These are phyloP conservation scores for Toxotes chatareus DNA, from an alignment of 2,113 vertebrate genomes.

Conservation along the genomic window DNA sequence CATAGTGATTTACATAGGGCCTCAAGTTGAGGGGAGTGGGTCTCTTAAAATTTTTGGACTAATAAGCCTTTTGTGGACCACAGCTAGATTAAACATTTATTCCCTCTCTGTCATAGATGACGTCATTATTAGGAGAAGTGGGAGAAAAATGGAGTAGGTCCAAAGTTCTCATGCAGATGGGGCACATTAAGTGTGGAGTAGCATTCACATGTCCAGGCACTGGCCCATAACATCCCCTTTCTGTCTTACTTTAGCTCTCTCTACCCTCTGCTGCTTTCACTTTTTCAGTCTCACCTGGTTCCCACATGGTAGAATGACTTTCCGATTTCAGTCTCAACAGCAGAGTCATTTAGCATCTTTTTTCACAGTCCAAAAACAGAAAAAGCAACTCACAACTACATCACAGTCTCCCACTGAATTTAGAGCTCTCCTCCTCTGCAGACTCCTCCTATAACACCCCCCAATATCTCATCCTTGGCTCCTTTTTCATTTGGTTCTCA, in stretches of 20 bases:
- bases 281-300: slow-evolving; percentile 4
- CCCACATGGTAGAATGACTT: background rate
- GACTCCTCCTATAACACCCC: background rate
- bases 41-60: background rate
- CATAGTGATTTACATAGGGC: background rate
- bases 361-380: background rate
- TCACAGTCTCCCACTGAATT: background rate
- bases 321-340: background rate
- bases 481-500: background rate
- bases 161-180: background rate
- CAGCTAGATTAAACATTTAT: background rate
- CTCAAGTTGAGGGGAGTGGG: background rate
- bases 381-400: background rate
- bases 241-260: background rate
- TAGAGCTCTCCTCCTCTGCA: background rate
- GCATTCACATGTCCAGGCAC: slow-evolving; percentile 6
- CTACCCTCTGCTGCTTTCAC: background rate
- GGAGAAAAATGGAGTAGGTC: background rate
- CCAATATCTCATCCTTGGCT: background rate
- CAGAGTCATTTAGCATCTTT: background rate
- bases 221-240: background rate
- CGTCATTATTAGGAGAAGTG: background rate
- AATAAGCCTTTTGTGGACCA: background rate
- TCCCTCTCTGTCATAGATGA: background rate
- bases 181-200: background rate